Base-by-base conservation (phyloP, 2,888 invertebrate species). In the Tenthredo notha region DNA sequence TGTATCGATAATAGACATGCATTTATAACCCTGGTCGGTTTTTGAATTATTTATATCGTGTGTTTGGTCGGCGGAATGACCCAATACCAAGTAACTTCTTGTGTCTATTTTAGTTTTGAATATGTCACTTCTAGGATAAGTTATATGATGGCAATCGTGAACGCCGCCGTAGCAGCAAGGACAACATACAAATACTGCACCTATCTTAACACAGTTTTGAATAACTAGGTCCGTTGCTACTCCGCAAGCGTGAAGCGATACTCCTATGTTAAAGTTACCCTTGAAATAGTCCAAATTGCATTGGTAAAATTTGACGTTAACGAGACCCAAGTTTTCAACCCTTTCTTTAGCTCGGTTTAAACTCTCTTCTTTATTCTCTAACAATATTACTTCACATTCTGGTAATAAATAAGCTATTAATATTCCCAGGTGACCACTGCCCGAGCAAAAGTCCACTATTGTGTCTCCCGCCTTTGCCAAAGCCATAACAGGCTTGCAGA, bases 151-250 rank as follows among this genome's bases (percentile, higher is more conserved):
- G 89, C 98, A 98, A 86, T 96, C 95, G 93, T 97, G 97, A 18
- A 99, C 95, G 2, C 97, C 96, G 1, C 99, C 99, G 94, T 99
- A 99, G 92, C 99, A 99, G 92, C 99, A 99, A 0, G 99, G 99
- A 90, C 98, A 98, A 84, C 98, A 95, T 0, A 98, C 97, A 94
- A 99, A 98, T 87, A 96, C 95, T 0, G 98, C 98, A 85, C 95
- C 95, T 18, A 95, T 95, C 75, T 95, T 94, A 18, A 97, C 95
- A 92, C 99, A 99, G 91, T 97, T 97, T 89, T 97, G 96, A 80
- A 99, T 94, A 0, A 99, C 98, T 86, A 99, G 95, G 94, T 99
- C 99, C 1, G 98, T 98, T 1, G 98, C 98, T 15, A 98, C 97
- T 0, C 99, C 99, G 94, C 99, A 99, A 3, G 98, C 99, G 94